Conservation (phyloP, 1,140 invertebrate species). For the Drosophila suzukii region DNA sequence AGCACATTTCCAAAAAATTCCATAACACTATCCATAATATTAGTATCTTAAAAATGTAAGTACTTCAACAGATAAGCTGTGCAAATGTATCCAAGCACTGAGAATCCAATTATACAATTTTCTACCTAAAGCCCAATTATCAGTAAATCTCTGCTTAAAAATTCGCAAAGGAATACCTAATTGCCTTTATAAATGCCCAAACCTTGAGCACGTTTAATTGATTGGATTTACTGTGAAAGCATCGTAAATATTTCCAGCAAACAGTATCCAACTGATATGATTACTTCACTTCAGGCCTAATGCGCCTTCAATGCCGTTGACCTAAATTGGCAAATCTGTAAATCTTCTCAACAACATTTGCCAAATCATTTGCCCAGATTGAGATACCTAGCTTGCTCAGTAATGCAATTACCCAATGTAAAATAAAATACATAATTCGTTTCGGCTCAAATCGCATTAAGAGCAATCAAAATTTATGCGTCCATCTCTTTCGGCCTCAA, state of each 20-base stretch:
- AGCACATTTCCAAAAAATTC: too few relatives aligned
- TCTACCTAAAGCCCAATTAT: background rate
- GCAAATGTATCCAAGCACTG: too few relatives aligned
- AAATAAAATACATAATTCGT: constrained; percentile 42
- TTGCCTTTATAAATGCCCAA: constrained; percentile 3
- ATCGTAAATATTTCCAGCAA: background rate
- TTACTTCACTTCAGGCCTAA: constrained; percentile 29
- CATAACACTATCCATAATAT: too few relatives aligned
- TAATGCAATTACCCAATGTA: constrained; percentile 63
- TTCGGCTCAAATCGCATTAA: constrained; percentile 66
- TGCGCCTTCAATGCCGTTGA: constrained; percentile 29
- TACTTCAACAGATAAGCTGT: too few relatives aligned
- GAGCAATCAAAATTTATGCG: constrained; percentile 68
- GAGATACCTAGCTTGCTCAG: constrained; percentile 12
- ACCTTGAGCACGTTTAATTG: constrained; percentile 12
- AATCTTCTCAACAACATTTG: constrained; percentile 44
- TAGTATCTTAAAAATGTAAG: too few relatives aligned
- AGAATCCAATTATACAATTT: background rate
- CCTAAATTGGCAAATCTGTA: constrained; percentile 48
- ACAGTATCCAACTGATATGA: constrained; percentile 28
- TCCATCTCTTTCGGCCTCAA: constrained; percentile 37
- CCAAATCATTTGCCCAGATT: constrained; percentile 40
- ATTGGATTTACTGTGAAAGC: constrained; percentile 13
- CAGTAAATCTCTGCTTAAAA: too few relatives aligned
- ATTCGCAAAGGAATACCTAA: constrained; percentile 9